These are phyloP conservation scores for Drosophila koepferae DNA, from an alignment of 2,888 invertebrate genomes.

Conservation along the genomic window DNA sequence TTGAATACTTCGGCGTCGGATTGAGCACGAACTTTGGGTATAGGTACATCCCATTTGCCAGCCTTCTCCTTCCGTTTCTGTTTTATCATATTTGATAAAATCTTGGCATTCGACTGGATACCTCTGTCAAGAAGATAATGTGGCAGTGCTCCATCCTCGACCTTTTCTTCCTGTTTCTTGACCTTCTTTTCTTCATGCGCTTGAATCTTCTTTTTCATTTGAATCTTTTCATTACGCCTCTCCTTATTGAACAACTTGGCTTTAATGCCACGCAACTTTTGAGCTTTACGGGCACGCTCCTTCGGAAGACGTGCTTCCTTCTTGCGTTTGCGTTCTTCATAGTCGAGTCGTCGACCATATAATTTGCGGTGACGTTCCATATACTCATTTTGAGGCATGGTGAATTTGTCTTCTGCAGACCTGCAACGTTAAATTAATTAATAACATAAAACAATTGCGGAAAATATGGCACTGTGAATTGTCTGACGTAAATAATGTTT, in stretches of 20 bases:
- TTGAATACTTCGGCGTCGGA: constrained; percentile 98
- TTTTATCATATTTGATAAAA: constrained; percentile 99
- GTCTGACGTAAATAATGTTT: constrained; percentile 36
- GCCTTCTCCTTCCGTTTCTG: constrained; percentile 99
- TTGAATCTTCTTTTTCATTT: constrained; percentile 99
- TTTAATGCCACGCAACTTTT: constrained; percentile 96
- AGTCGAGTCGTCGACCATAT: constrained; percentile 97
- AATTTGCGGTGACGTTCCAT: constrained; percentile 99
- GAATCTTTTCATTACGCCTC: constrained; percentile 98
- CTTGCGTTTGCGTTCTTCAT: constrained; percentile 98
- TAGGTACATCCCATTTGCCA: constrained; percentile 99
- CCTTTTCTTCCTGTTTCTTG: constrained; percentile 93
- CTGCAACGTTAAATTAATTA: constrained; percentile 48
- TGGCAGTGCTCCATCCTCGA: constrained; percentile 96
- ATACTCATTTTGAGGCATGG: constrained; percentile 99
- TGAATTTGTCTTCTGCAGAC: constrained; percentile 31
- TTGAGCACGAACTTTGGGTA: constrained; percentile 98
- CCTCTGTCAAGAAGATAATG: constrained; percentile 99
- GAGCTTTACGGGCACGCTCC: constrained; percentile 95
- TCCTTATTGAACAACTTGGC: constrained; percentile 99
- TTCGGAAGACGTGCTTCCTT: constrained; percentile 97
- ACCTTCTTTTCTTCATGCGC: constrained; percentile 98
- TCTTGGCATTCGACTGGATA: constrained; percentile 96
- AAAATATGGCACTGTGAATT: constrained; percentile 51
- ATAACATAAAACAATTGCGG: constrained; percentile 10